Evolutionary conservation across 2,797 vertebrate genomes (phyloP), one percentile per base, ranked within the genome.

Genomic region (Acrossocheilus wenchowensis): DNA sequence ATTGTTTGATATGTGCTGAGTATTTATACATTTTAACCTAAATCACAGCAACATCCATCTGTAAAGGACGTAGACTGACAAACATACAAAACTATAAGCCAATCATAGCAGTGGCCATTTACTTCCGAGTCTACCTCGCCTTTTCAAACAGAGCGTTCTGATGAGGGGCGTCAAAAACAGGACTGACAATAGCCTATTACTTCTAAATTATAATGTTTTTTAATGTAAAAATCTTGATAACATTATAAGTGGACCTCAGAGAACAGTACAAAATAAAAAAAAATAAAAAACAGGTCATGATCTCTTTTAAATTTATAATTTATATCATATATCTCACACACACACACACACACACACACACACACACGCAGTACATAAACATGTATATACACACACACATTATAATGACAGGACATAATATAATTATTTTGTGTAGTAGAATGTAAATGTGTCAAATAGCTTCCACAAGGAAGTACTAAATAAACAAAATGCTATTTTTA

Each of bases 401-500:
- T 68, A 19, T 36, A 68, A 19, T 19, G 30, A 36, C 9, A 17
- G 6, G 15, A 4, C 64, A 36, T 68, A 68, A 68, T 36, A 34
- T 68, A 17, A 36, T 19, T 21, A 68, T 36, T 14, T 68, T 68
- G 30, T 36, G 15, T 36, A 36, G 34, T 19, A 36, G 17, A 68
- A 50, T 30, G 26, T 50, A 75, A 30, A 57, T 41, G 23, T 60
- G 78, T 79, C 57, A 64, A 64, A 79, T 45, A 64, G 54, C 43
- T 68, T 66, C 78, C 43, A 48, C n/a, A 21, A 21, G 60, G 19
- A 66, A 50, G 62, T 14, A 50, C 6, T 50, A 68, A 66, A 75
- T 74, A 74, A 81, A 81, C 62, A 81, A 81, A 66, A 48, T 36
- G 43, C 26, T 8, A 36, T 23, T 68, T 81, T 50, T 23, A 66